Evolutionary conservation across 2,888 invertebrate species (phyloP).

Genomic region (Pandemis heparana): DNA sequence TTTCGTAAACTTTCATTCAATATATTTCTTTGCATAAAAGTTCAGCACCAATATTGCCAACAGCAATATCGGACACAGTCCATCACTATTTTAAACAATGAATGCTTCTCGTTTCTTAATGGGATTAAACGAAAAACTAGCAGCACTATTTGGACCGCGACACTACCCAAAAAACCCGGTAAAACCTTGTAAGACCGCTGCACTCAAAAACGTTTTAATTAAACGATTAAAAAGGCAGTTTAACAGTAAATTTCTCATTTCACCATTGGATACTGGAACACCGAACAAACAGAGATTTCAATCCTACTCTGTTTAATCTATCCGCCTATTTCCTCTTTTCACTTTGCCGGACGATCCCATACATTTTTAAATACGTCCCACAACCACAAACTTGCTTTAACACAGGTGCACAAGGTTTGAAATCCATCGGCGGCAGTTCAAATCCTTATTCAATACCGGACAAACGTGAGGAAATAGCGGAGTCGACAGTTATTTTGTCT

Average conservation of each 20-base stretch:
- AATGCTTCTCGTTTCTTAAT: too few species aligned
- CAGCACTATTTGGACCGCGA: too few species aligned
- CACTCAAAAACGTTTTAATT: conserved; percentile 1
- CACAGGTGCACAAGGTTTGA: conserved; percentile 7
- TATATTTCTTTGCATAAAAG: too few species aligned
- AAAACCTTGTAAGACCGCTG: neutral
- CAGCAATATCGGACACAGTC: too few species aligned
- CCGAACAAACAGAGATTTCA: conserved; percentile 23
- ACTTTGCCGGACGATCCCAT: conserved; percentile 12
- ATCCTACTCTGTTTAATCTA: conserved; percentile 17
- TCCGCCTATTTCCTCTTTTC: conserved; percentile 9
- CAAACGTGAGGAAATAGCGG: neutral
- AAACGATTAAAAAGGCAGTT: conserved; percentile 11
- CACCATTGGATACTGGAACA: conserved; percentile 2
- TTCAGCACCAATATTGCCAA: too few species aligned
- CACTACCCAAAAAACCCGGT: neutral
- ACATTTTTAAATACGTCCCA: neutral
- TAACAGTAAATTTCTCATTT: conserved; percentile 16
- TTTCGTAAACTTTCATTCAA: too few species aligned
- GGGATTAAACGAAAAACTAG: too few species aligned
- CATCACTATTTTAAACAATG: too few species aligned
- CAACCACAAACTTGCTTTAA: neutral
- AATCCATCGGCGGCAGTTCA: neutral
- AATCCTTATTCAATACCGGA: neutral
- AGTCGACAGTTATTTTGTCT: neutral